Evolutionary conservation across 2,888 invertebrate genomes (phyloP).

Genomic region (Xanthia togata): DNA sequence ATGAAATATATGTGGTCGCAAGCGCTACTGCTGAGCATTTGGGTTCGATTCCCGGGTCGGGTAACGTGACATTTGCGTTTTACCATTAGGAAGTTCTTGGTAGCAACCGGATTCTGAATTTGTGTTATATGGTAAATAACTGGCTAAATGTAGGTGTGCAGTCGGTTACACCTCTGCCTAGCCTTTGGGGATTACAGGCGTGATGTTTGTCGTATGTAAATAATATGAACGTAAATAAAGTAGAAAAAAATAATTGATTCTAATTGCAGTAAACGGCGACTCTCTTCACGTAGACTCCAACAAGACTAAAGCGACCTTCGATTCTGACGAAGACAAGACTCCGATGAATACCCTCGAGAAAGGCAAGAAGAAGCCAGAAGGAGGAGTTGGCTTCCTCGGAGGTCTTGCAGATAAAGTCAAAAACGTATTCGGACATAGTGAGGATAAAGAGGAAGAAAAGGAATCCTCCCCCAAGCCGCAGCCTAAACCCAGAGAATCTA

Average conservation of each 20-base stretch:
- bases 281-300: slow-evolving; percentile 84
- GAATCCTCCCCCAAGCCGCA: slow-evolving; percentile 81
- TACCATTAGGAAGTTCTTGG: neutral
- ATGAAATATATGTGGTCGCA: neutral
- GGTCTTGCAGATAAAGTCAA: slow-evolving; percentile 85
- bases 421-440: slow-evolving; percentile 85
- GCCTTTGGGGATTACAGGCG: neutral
- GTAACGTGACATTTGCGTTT: neutral
- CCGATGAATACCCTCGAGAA: slow-evolving; percentile 89
- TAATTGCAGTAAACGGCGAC: slow-evolving; percentile 84
- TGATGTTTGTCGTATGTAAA: neutral
- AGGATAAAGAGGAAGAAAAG: slow-evolving; percentile 81
- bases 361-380: slow-evolving; percentile 86
- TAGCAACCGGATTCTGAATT: neutral
- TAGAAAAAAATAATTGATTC: neutral
- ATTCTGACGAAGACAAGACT: slow-evolving; percentile 90
- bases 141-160: neutral
- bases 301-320: slow-evolving; percentile 89
- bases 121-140: neutral
- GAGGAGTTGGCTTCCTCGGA: slow-evolving; percentile 80
- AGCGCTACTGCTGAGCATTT: neutral
- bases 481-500: slow-evolving; percentile 77
- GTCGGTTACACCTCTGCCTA: neutral
- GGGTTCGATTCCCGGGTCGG: neutral
- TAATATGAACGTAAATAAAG: neutral